These are phyloP conservation scores for Stictonetta naevosa DNA, from an alignment of 2,113 vertebrate species.

Conservation along the genomic window DNA sequence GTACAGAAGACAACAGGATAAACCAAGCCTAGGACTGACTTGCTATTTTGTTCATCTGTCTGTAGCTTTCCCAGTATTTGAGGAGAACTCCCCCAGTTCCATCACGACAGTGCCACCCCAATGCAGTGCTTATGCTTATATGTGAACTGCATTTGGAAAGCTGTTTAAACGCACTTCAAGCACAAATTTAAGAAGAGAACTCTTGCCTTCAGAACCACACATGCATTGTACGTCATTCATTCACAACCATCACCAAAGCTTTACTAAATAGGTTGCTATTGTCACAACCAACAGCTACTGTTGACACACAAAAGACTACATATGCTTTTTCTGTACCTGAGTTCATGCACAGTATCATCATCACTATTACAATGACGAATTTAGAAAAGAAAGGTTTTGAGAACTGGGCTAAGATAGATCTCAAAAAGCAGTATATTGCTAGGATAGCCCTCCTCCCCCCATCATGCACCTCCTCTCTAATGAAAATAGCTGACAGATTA, in stretches of 20 bases:
- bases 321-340: neutral
- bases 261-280: neutral
- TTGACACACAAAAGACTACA: neutral
- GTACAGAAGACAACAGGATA: neutral
- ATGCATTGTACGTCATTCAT: accelerated
- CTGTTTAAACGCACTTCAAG: neutral
- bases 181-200: neutral
- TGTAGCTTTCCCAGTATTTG: neutral
- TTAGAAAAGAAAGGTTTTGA: neutral
- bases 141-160: neutral
- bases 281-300: neutral
- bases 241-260: neutral
- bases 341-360: neutral
- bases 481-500: neutral
- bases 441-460: neutral
- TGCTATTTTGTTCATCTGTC: neutral
- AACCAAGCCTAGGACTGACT: neutral
- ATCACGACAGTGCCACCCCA: neutral
- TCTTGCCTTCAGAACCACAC: neutral
- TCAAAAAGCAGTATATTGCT: neutral
- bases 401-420: neutral
- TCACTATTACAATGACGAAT: neutral
- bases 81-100: neutral
- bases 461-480: accelerated
- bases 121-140: neutral